These are phyloP conservation scores for Netelia inedita DNA, from an alignment of 2,888 invertebrate genomes.

Conservation along the genomic window DNA sequence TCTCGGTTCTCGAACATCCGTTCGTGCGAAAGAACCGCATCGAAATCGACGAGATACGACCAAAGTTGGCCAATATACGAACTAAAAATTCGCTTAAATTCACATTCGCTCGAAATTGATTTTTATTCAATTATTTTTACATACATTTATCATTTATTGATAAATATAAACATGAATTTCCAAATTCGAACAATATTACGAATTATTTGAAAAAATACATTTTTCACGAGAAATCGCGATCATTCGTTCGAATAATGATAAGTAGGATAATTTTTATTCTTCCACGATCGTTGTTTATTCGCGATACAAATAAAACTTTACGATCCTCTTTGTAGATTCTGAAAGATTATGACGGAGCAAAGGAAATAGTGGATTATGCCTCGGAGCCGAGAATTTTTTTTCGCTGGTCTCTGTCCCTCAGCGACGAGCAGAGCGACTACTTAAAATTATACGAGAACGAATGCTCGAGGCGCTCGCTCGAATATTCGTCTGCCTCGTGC, in stretches of 20 bases:
- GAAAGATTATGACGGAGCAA: no score
- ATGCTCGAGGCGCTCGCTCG: neutral
- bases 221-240: neutral
- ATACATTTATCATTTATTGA: neutral
- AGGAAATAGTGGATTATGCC: no score
- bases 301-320: no score
- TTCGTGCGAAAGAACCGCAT: slow-evolving; percentile 4
- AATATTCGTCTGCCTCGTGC: slow-evolving; percentile 19
- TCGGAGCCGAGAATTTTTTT: neutral
- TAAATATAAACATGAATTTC: neutral
- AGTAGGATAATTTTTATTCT: no score
- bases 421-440: neutral
- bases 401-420: neutral
- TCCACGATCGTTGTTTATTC: no score
- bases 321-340: no score
- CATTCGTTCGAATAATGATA: no score
- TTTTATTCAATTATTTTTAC: neutral
- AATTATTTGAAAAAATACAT: neutral
- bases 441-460: neutral
- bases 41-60: neutral
- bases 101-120: neutral
- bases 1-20: neutral
- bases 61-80: neutral
- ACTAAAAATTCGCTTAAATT: neutral
- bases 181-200: neutral